Conservation (phyloP, 2,113 vertebrate species). For the Protobothrops mucrosquamatus region DNA sequence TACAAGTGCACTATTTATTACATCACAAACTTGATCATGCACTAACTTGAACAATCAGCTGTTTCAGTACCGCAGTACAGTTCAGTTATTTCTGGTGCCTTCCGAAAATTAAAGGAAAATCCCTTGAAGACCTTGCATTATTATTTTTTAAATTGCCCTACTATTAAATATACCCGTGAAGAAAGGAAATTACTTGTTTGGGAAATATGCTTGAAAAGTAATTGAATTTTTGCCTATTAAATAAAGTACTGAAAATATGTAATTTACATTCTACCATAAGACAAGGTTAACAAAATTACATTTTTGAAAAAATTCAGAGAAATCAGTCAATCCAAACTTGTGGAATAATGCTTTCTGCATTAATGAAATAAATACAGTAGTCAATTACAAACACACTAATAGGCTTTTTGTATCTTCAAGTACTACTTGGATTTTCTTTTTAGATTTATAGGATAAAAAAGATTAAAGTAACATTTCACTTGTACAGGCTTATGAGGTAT, state of each 20-base stretch:
- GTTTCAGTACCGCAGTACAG: constrained; percentile 26
- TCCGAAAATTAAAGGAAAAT: constrained; percentile 20
- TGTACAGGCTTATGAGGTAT: background rate
- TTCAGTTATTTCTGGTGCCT: constrained; percentile 12
- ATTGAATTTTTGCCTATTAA: background rate
- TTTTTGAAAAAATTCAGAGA: background rate
- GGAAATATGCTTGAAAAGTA: background rate
- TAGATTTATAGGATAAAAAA: background rate
- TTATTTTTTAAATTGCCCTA: constrained; percentile 5
- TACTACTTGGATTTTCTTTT: background rate
- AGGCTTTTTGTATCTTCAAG: background rate
- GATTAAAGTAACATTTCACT: constrained; percentile 12
- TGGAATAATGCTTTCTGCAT: background rate
- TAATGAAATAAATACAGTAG: background rate
- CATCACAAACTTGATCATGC: background rate
- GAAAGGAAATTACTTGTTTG: background rate
- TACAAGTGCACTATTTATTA: background rate
- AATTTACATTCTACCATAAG: background rate
- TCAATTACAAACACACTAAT: background rate
- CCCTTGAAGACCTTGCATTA: constrained; percentile 19
- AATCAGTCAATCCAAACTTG: background rate
- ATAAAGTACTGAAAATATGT: background rate
- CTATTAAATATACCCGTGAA: background rate
- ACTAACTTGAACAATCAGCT: background rate
- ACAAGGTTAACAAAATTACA: background rate